phyloP scores from a whole-genome alignment of 2,113 vertebrate species.

The Hyla sarda region DNA sequence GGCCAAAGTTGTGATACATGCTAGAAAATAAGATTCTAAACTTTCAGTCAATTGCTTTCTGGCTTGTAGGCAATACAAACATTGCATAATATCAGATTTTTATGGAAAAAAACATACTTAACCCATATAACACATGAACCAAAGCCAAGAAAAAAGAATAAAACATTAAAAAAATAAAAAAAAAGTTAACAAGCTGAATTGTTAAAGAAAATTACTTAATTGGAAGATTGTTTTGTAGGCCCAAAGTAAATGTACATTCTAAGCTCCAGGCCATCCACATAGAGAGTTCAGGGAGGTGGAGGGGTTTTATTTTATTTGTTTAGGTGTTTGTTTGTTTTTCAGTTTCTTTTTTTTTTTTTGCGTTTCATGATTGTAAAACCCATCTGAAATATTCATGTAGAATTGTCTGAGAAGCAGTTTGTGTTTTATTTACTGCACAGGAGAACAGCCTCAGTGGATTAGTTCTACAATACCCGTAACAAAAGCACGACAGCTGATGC shows the following conservation, averaged over 20 bases:
- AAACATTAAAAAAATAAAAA: too few relatives aligned
- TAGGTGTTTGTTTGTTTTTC: too few relatives aligned
- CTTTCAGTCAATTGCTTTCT: not conserved
- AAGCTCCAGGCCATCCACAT: slow-evolving; percentile 73
- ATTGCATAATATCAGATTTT: not conserved
- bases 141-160: too few relatives aligned
- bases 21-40: not conserved
- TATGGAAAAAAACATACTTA: too few relatives aligned
- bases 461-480: slow-evolving; percentile 92
- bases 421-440: slow-evolving; percentile 88
- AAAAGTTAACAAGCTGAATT: not conserved
- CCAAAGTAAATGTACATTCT: slow-evolving; percentile 66
- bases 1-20: not conserved
- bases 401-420: slow-evolving; percentile 86
- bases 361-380: slow-evolving; percentile 85
- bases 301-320: not conserved
- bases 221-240: slow-evolving; percentile 17
- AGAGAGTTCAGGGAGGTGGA: slow-evolving; percentile 60
- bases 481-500: slow-evolving; percentile 95
- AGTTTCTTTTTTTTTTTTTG: slow-evolving; percentile 64
- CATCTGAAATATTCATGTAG: slow-evolving; percentile 91
- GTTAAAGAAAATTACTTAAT: not conserved
- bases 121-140: too few relatives aligned
- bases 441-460: slow-evolving; percentile 90
- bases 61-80: not conserved